These are phyloP conservation scores for Ceyx melanurus DNA, from an alignment of 2,113 vertebrate species.

Conservation along the genomic window DNA sequence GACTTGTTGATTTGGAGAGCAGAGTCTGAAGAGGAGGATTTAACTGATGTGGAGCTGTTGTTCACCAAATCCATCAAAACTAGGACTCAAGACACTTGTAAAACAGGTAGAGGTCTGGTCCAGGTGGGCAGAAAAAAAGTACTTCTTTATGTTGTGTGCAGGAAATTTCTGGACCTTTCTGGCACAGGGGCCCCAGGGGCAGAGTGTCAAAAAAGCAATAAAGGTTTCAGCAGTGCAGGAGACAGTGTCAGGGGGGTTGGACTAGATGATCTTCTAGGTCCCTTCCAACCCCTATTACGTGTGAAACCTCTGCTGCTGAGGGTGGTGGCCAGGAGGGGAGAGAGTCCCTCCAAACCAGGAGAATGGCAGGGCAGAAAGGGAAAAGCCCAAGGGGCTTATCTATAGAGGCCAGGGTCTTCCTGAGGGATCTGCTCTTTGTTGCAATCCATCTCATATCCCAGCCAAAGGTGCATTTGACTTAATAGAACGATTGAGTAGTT, in stretches of 20 bases:
- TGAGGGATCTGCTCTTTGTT: background rate
- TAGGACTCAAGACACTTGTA: background rate
- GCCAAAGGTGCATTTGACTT: background rate
- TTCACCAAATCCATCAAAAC: background rate
- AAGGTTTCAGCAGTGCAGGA: background rate
- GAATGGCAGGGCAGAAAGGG: background rate
- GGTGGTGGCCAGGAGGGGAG: background rate
- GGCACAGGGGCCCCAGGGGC: background rate
- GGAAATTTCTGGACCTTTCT: background rate
- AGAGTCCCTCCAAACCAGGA: background rate
- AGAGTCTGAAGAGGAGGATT: background rate
- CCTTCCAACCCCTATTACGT: no score
- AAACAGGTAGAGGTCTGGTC: background rate
- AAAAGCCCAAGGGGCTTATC: background rate
- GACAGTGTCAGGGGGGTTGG: background rate
- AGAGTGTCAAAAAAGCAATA: background rate
- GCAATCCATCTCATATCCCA: accelerated
- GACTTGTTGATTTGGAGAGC: background rate
- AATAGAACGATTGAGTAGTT: background rate
- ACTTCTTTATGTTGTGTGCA: background rate
- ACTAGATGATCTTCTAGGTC: no score
- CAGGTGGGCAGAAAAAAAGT: background rate
- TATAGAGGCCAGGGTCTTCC: background rate
- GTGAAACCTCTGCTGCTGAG: background rate
- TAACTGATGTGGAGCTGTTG: background rate